These are phyloP conservation scores for Stenotaenia linearis DNA, from an alignment of 2,888 invertebrate genomes.

Conservation along the genomic window DNA sequence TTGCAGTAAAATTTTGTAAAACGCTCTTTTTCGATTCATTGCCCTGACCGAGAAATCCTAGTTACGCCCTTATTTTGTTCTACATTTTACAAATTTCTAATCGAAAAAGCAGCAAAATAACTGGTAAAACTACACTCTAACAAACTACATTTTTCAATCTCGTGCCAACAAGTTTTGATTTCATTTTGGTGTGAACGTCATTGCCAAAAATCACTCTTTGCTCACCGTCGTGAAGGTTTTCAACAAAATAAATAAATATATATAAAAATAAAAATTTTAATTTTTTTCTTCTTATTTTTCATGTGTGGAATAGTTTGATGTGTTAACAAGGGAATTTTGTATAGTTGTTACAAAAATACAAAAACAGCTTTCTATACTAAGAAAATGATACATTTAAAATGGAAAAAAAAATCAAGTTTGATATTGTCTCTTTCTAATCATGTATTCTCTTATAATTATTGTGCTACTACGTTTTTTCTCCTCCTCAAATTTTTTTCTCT, in stretches of 20 bases:
- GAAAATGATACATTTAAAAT: background rate
- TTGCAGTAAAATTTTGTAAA: too few relatives aligned
- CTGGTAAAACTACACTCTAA: background rate
- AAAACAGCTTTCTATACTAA: background rate
- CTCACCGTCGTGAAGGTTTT: background rate
- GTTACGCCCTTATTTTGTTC: too few relatives aligned
- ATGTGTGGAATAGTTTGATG: background rate
- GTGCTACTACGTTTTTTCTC: background rate
- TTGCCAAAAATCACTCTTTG: background rate
- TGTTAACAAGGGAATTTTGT: background rate
- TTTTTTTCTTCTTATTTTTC: background rate
- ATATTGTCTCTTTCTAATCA: background rate
- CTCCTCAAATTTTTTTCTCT: background rate
- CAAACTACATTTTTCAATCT: background rate
- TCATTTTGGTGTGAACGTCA: background rate
- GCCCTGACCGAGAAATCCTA: too few relatives aligned
- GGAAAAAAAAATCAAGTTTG: background rate
- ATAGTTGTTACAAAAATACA: background rate
- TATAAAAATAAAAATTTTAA: background rate
- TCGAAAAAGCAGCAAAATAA: background rate
- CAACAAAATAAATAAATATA: background rate
- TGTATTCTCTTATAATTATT: background rate
- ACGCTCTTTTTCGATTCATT: too few relatives aligned
- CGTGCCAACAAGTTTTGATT: background rate
- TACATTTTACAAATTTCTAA: background rate